Evolutionary conservation across 2,113 vertebrate genomes (phyloP).

Genomic region (Siniperca chuatsi): DNA sequence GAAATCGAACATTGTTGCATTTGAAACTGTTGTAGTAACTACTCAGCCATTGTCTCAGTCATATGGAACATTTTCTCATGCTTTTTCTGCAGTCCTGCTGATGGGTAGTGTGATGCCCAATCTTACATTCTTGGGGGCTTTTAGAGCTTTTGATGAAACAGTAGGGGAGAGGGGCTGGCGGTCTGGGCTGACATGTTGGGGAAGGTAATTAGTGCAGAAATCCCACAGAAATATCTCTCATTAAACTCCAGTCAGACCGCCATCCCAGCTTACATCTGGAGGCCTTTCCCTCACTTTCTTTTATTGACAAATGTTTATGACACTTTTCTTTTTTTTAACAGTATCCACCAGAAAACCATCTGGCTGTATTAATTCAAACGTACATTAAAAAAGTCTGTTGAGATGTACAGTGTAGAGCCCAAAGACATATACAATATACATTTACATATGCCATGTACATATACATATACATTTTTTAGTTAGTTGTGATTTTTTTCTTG

Average conservation of each 20-base stretch:
- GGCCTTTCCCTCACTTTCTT: slow-evolving; percentile 48
- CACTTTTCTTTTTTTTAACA: slow-evolving; percentile 47
- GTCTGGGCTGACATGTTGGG: slow-evolving; percentile 54
- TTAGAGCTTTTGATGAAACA: slow-evolving; percentile 61
- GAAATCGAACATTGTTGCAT: background rate
- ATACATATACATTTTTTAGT: background rate
- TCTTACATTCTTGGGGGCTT: slow-evolving; percentile 58
- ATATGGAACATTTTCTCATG: slow-evolving; percentile 32
- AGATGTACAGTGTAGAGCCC: slow-evolving; percentile 50
- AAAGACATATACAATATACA: background rate
- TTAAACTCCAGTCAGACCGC: slow-evolving; percentile 66
- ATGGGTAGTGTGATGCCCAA: slow-evolving; percentile 39
- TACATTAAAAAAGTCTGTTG: slow-evolving; percentile 55
- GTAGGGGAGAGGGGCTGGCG: slow-evolving; percentile 59
- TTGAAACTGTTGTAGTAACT: background rate
- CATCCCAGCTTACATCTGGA: slow-evolving; percentile 39
- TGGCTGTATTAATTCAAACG: slow-evolving; percentile 69
- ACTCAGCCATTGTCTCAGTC: background rate
- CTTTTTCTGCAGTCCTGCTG: slow-evolving; percentile 26
- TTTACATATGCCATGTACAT: too few species aligned
- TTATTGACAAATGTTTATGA: slow-evolving; percentile 67
- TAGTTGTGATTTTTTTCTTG: background rate
- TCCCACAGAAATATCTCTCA: slow-evolving; percentile 76
- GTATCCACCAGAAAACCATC: slow-evolving; percentile 65
- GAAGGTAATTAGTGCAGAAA: slow-evolving; percentile 76